These are phyloP conservation scores for Botia almorhae DNA, from an alignment of 2,797 vertebrate species.

Conservation along the genomic window DNA sequence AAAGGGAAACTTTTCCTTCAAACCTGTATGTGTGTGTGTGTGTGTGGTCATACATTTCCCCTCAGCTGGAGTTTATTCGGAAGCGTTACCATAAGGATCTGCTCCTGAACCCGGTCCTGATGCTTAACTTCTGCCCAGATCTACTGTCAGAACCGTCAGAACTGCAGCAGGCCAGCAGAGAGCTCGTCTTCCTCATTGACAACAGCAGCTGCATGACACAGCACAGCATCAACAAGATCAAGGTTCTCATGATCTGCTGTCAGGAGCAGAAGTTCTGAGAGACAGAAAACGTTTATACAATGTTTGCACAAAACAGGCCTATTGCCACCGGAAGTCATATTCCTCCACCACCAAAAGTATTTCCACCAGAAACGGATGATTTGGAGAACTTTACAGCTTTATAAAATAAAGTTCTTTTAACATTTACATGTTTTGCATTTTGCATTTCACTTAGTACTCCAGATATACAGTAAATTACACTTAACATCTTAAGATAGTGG, in stretches of 20 bases:
- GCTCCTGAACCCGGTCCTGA: conserved; percentile 89
- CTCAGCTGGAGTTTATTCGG: conserved; percentile 89
- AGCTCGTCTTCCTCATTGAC: conserved; percentile 90
- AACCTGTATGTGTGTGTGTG: neutral
- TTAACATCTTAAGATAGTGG: no score
- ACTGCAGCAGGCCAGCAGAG: conserved; percentile 85
- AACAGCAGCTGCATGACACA: conserved; percentile 75
- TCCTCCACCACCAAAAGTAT: neutral
- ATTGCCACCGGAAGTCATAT: neutral
- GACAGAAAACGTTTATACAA: neutral
- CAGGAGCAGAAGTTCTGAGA: neutral
- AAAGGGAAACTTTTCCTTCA: no score
- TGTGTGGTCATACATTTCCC: neutral
- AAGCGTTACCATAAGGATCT: conserved; percentile 97
- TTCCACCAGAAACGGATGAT: no score
- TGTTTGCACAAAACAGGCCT: no score
- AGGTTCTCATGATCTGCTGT: conserved; percentile 78
- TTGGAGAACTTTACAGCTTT: no score
- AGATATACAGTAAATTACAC: neutral
- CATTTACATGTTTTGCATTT: no score
- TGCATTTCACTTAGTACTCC: no score
- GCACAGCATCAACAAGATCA: conserved; percentile 80
- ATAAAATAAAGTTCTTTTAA: no score
- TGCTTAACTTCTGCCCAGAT: conserved; percentile 94
- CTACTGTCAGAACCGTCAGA: conserved; percentile 75